phyloP scores from a whole-genome alignment of 92 coral and sea anemone genomes.

The Zoanthus gigantus region DNA sequence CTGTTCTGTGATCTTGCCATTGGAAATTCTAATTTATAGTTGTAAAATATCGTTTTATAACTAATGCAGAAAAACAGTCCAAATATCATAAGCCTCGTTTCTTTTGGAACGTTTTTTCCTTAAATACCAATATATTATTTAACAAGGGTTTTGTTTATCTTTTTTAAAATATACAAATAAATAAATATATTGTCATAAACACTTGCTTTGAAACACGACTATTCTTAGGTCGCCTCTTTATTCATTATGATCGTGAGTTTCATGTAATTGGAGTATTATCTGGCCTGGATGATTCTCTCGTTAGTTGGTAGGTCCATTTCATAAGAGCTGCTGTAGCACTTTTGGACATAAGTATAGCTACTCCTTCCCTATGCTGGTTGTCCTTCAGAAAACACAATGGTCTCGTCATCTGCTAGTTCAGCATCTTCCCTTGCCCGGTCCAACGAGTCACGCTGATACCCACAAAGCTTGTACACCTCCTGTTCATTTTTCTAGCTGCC shows the following conservation, averaged over 20 bases:
- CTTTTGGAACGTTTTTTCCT: no score
- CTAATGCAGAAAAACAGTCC: no score
- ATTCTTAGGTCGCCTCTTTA: neutral
- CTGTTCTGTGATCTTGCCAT: neutral
- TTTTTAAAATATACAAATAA: no score
- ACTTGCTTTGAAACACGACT: neutral
- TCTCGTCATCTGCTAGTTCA: slow-evolving; percentile 35
- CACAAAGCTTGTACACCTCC: neutral
- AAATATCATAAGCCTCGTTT: no score
- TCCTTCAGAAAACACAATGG: slow-evolving; percentile 53
- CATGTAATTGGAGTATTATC: slow-evolving; percentile 40
- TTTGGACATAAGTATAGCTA: slow-evolving; percentile 59
- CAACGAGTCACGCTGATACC: neutral
- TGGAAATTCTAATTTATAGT: neutral
- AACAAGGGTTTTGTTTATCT: no score
- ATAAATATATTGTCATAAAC: neutral
- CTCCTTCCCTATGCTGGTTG: slow-evolving; percentile 59
- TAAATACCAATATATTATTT: no score
- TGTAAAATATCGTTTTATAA: neutral
- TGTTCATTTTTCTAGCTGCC: slow-evolving; percentile 55
- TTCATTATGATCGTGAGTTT: slow-evolving; percentile 27
- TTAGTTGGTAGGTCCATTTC: slow-evolving; percentile 54
- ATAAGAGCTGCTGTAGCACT: slow-evolving; percentile 26
- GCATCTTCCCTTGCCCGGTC: slow-evolving; percentile 9
- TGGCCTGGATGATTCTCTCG: slow-evolving; percentile 51